Conservation (phyloP, 2,797 vertebrate species). For the Mastacembelus armatus region DNA sequence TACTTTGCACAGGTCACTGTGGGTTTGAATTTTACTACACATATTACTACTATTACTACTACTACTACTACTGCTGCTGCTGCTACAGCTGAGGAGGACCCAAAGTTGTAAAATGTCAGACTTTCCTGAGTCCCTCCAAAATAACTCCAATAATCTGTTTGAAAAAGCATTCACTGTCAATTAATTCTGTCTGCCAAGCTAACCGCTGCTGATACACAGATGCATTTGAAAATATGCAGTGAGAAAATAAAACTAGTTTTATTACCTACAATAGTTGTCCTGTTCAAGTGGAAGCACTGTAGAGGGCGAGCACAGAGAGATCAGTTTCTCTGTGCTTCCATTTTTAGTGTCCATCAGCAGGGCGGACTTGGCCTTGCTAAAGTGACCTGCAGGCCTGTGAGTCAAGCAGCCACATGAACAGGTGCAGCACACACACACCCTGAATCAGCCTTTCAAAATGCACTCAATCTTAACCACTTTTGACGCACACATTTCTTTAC, state of each 20-base stretch:
- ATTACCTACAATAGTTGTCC: slow-evolving; percentile 7
- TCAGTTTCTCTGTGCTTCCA: slow-evolving; percentile 70
- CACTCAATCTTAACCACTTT: slow-evolving; percentile 5
- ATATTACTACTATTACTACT: not conserved
- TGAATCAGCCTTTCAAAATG: not conserved
- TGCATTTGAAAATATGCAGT: not conserved
- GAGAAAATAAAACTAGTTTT: slow-evolving; percentile 1
- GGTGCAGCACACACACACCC: slow-evolving; percentile 48
- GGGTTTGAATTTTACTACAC: not conserved
- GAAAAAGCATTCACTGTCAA: not conserved
- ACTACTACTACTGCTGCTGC: no score
- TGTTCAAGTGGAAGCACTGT: slow-evolving; percentile 20
- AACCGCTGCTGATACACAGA: not conserved
- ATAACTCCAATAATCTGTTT: not conserved
- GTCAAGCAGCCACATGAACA: slow-evolving; percentile 41
- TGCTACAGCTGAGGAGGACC: no score
- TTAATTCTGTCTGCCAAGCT: not conserved
- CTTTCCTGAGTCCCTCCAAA: not conserved
- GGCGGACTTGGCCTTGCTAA: slow-evolving; percentile 46
- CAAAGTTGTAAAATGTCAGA: not conserved
- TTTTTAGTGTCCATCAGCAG: slow-evolving; percentile 71
- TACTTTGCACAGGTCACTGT: slow-evolving; percentile 1
- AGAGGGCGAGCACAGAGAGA: slow-evolving; percentile 32
- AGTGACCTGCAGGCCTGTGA: slow-evolving; percentile 34
- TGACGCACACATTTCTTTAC: not conserved